phyloP scores from a whole-genome alignment of 2,888 invertebrate species.

The Girardia tigrina region DNA sequence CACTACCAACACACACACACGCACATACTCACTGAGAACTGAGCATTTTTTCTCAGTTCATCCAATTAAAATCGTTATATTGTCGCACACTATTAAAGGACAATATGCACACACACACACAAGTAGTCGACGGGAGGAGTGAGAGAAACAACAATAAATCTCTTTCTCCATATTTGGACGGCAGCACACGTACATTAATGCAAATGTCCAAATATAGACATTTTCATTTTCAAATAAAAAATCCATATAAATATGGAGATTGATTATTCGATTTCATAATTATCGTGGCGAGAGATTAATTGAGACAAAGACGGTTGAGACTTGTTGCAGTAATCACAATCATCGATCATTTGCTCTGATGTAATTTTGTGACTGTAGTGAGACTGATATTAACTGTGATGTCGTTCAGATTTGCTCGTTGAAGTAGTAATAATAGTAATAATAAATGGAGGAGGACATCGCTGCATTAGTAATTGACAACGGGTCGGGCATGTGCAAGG shows the following conservation, averaged over 20 bases:
- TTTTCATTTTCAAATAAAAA: neutral
- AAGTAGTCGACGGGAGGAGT: too few relatives aligned
- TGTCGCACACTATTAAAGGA: neutral
- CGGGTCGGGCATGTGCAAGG: conserved; percentile 11
- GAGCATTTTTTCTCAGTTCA: neutral
- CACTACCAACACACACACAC: neutral
- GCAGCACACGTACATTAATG: neutral
- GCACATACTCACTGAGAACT: neutral
- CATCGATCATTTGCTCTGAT: too few relatives aligned
- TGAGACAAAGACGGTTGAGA: too few relatives aligned
- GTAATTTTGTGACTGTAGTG: neutral
- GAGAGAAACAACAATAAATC: neutral
- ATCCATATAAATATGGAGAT: neutral
- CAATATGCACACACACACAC: neutral
- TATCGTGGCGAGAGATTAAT: too few relatives aligned
- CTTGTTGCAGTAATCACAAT: too few relatives aligned
- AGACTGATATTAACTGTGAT: neutral
- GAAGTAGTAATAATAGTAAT: neutral
- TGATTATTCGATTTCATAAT: neutral
- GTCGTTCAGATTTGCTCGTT: neutral
- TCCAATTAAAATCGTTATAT: too few relatives aligned
- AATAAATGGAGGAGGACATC: neutral
- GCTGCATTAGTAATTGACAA: conserved; percentile 26
- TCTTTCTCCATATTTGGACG: neutral
- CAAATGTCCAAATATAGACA: neutral